Evolutionary conservation across 2,888 invertebrate genomes (phyloP).

Genomic region (Altica lythri): DNA sequence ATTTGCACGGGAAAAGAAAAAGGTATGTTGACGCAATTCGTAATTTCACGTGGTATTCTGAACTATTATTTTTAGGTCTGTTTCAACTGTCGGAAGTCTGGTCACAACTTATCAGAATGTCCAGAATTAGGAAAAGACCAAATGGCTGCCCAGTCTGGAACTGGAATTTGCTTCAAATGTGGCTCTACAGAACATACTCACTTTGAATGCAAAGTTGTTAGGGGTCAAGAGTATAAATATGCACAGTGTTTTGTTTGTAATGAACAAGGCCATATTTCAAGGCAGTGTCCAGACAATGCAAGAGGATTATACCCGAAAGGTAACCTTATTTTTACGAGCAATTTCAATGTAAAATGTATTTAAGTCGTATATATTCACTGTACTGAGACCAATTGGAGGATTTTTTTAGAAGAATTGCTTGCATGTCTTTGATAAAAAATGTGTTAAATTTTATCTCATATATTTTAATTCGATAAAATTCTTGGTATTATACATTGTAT

Average conservation of each 20-base stretch:
- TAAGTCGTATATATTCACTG: too few species aligned
- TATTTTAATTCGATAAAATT: too few species aligned
- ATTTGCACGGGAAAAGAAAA: constrained; percentile 67
- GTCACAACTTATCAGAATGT: constrained; percentile 82
- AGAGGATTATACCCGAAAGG: constrained; percentile 78
- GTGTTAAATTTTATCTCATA: too few species aligned
- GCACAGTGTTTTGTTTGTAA: constrained; percentile 89
- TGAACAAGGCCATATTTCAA: constrained; percentile 84
- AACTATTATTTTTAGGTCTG: constrained; percentile 66
- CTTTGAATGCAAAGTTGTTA: constrained; percentile 72
- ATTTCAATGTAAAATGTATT: too few species aligned
- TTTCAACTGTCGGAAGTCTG: constrained; percentile 78
- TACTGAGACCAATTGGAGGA: too few species aligned
- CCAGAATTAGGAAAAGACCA: constrained; percentile 66
- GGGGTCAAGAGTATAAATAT: constrained; percentile 72
- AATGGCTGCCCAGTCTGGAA: constrained; percentile 56
- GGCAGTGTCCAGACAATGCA: constrained; percentile 87
- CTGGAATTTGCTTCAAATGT: constrained; percentile 85
- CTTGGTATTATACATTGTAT: too few species aligned
- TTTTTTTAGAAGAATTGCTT: too few species aligned
- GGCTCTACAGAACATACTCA: constrained; percentile 86
- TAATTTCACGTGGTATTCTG: too few species aligned
- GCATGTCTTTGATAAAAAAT: too few species aligned
- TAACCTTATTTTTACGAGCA: constrained; percentile 45
- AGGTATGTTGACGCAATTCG: constrained; percentile 63